These are phyloP conservation scores for Megamerina dolium DNA, from an alignment of 2,888 invertebrate species.

Conservation along the genomic window DNA sequence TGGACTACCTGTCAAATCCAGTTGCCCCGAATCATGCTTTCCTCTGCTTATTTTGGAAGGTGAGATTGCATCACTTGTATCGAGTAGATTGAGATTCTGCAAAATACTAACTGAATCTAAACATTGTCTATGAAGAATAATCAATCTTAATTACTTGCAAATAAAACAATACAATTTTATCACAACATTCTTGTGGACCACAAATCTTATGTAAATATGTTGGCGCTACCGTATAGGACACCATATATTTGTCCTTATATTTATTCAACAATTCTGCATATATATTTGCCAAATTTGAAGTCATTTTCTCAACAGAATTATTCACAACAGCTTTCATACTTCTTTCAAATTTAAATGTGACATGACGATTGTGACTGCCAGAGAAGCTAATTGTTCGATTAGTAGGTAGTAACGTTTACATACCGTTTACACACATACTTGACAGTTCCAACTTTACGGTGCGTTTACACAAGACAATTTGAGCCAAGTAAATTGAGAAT, in stretches of 20 bases:
- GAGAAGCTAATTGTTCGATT: no score
- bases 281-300: slow-evolving; percentile 37
- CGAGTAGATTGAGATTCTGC: slow-evolving; percentile 17
- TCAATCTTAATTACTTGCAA: slow-evolving; percentile 26
- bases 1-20: slow-evolving; percentile 46
- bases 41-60: slow-evolving; percentile 24
- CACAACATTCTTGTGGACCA: slow-evolving; percentile 25
- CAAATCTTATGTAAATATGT: slow-evolving; percentile 32
- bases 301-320: slow-evolving; percentile 24
- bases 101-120: no score
- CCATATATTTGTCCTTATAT: slow-evolving; percentile 30
- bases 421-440: no score
- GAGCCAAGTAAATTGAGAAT: no score
- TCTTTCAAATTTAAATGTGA: no score
- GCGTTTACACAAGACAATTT: no score
- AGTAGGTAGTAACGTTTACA: no score
- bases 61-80: slow-evolving; percentile 16
- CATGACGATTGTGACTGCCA: no score
- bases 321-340: neutral
- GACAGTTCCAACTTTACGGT: no score
- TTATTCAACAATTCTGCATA: slow-evolving; percentile 36
- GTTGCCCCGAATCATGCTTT: no score
- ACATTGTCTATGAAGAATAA: no score
- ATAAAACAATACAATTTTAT: slow-evolving; percentile 34
- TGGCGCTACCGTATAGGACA: slow-evolving; percentile 30